phyloP scores from a whole-genome alignment of 2,888 invertebrate species.

The Deilephila elpenor region DNA sequence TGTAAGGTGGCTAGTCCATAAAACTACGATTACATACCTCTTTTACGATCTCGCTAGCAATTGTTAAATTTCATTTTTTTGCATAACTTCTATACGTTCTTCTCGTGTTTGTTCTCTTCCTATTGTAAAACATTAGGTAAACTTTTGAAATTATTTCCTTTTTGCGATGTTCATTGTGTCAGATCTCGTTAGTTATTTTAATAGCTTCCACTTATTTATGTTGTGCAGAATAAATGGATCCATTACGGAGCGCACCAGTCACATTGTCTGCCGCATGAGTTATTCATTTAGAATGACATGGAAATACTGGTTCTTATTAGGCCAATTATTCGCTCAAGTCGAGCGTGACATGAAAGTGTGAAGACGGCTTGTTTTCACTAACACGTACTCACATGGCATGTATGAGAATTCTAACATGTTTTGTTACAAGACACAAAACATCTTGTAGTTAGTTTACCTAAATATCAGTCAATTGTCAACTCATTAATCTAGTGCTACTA shows the following conservation, averaged over 20 bases:
- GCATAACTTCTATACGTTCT: neutral
- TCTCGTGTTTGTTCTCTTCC: neutral
- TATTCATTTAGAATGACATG: constrained; percentile 45
- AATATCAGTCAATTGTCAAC: neutral
- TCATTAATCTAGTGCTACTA: neutral
- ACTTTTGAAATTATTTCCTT: neutral
- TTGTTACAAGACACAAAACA: neutral
- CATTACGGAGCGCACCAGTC: constrained; percentile 38
- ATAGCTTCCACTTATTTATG: constrained; percentile 43
- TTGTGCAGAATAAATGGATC: constrained; percentile 33
- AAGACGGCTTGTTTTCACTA: constrained; percentile 33
- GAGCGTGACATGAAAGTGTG: constrained; percentile 32
- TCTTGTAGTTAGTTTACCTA: neutral
- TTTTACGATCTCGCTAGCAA: constrained; percentile 39
- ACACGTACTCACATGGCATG: neutral
- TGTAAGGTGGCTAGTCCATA: constrained; percentile 5
- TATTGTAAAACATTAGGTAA: neutral
- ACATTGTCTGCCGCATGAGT: constrained; percentile 55
- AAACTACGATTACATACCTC: constrained; percentile 31
- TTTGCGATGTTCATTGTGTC: neutral
- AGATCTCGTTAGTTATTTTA: constrained; percentile 36
- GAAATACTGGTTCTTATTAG: constrained; percentile 49
- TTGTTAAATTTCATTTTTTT: neutral
- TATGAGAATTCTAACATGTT: neutral
- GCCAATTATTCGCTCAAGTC: constrained; percentile 40